phyloP scores from a whole-genome alignment of 2,797 vertebrate genomes.

The Forpus xanthops region DNA sequence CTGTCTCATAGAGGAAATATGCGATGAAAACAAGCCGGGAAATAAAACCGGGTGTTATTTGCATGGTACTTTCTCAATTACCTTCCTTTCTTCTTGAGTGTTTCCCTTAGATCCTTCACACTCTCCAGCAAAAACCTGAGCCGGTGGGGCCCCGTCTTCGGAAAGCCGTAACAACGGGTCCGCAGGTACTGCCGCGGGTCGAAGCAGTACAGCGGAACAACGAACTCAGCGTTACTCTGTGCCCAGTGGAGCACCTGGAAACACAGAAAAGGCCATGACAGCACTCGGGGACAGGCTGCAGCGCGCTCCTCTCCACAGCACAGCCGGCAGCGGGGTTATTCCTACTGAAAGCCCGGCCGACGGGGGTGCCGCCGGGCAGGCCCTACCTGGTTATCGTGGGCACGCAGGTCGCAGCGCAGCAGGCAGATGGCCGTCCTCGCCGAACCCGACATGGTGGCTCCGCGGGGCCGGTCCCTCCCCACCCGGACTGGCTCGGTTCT shows the following conservation, averaged over 20 bases:
- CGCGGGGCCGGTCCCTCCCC: rapidly evolving
- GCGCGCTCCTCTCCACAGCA: not conserved
- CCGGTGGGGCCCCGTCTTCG: slow-evolving; percentile 81
- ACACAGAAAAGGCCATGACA: not conserved
- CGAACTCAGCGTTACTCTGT: slow-evolving; percentile 75
- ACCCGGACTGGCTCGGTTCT: rapidly evolving
- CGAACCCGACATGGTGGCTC: not conserved
- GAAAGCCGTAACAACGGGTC: slow-evolving; percentile 79
- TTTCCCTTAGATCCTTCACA: slow-evolving; percentile 78
- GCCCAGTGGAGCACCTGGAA: slow-evolving; percentile 83
- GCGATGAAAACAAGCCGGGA: rapidly evolving
- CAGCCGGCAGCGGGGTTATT: rapidly evolving
- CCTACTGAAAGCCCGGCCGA: no score
- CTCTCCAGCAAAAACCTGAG: slow-evolving; percentile 83
- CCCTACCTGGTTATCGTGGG: slow-evolving; percentile 81
- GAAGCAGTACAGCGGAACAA: slow-evolving; percentile 87
- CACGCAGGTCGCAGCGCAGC: slow-evolving; percentile 48
- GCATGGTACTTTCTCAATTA: not conserved
- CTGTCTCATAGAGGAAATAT: not conserved
- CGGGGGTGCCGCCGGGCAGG: not conserved
- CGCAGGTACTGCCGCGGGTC: slow-evolving; percentile 81
- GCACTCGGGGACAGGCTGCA: not conserved
- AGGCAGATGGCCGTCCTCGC: not conserved
- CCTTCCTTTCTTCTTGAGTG: slow-evolving; percentile 80
- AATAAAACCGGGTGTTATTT: rapidly evolving